Percentiles rank a stretch among this genome's conserved stretches.
Conservation (phyloP, 2,797 vertebrate genomes). For the Perodicticus potto region DNA sequence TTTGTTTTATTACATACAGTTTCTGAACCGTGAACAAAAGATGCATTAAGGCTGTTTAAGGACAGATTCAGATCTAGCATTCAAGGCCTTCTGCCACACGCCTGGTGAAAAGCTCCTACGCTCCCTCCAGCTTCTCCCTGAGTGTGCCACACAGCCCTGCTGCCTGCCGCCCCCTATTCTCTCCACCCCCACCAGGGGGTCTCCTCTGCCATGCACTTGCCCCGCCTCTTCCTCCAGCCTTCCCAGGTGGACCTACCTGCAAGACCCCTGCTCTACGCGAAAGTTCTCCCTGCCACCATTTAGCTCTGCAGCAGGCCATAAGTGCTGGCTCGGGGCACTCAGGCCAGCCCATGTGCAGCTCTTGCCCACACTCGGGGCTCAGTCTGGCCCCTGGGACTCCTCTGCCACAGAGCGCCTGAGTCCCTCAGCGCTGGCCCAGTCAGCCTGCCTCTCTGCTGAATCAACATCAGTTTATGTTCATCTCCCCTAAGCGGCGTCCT, state of each 20-base stretch:
- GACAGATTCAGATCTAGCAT: rapidly evolving
- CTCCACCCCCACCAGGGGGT: neutral
- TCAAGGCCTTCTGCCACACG: neutral
- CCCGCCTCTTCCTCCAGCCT: rapidly evolving
- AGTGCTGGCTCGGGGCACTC: neutral
- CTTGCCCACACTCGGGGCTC: rapidly evolving
- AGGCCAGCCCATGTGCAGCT: rapidly evolving
- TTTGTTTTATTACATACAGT: neutral
- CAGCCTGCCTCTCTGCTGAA: rapidly evolving
- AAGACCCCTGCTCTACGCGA: rapidly evolving
- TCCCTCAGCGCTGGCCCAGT: rapidly evolving
- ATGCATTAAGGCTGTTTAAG: neutral
- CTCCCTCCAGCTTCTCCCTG: rapidly evolving
- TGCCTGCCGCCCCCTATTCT: rapidly evolving
- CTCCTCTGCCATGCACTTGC: rapidly evolving
- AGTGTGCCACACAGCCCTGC: rapidly evolving
- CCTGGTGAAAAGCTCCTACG: rapidly evolving
- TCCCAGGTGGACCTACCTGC: rapidly evolving
- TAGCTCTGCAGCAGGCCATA: no score
- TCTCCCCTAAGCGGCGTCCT: rapidly evolving
- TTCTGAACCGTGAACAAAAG: neutral
- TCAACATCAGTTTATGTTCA: rapidly evolving
- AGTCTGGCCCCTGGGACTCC: neutral
- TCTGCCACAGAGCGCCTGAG: rapidly evolving
- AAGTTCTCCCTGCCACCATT: no score